Base-by-base conservation (phyloP, 2,797 vertebrate genomes). In the Sebastolobus alascanus region DNA sequence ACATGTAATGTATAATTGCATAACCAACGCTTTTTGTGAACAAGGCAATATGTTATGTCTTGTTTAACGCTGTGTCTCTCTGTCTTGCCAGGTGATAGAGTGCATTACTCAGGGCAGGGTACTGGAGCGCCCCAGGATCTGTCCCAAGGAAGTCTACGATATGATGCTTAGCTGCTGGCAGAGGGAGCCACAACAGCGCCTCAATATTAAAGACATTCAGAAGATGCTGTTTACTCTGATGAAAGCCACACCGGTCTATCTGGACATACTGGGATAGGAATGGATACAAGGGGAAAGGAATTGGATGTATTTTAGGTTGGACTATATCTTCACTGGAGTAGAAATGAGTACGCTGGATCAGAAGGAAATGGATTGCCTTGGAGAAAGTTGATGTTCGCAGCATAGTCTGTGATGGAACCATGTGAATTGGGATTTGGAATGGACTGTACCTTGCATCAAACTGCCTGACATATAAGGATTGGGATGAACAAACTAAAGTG, bases 111-210 rank as follows among this genome's bases (percentile, higher is more conserved):
- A 99, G 91, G 98, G 99, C 16, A 96, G 97, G 7, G 99, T 99
- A 50, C 90, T 99, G 90, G 98, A 99, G 92, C 94, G 98, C 37
- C 99, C 99, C 14, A 94, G 97, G 46, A 94, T 98, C 18, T 99
- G 98, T 89, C 98, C 97, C 79, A 99, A 99, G 90, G 99, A 99
- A 84, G 96, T 99, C 63, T 99, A 99, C 0, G 99, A 99, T 38
- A 96, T 99, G 87, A 99, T 99, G 98, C 92, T 99, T 85, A 97
- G 98, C 84, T 99, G 98, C 93, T 99, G 98, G 98, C 98, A 99
- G 94, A 95, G 98, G 83, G 98, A 99, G 87, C 98, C 98, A 2
- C 99, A 99, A 80, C 98, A 99, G 91, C 91, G 99, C 85, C 95
- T 99, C 83, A 98, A 97, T 92, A 97, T 99, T 91, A 99, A 98